A percentile compares a stretch with the other conserved stretches of the same genome.
Evolutionary conservation across 2,113 vertebrate species (phyloP).

Genomic region (Gallinago undulata): DNA sequence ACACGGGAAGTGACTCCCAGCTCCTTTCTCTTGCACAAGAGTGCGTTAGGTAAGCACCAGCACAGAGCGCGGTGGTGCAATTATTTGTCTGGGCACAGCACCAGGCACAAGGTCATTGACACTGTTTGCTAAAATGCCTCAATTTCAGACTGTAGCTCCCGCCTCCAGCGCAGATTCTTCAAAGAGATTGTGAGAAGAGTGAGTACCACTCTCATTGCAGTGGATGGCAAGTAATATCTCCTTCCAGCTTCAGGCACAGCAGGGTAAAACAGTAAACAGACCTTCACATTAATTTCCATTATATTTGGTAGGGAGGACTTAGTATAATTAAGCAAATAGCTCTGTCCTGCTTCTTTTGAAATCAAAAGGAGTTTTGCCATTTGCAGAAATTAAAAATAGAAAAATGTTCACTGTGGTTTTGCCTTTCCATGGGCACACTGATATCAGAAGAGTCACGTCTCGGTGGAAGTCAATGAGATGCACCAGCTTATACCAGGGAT

Average conservation of each 20-base stretch:
- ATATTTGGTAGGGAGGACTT: neutral
- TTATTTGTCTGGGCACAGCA: neutral
- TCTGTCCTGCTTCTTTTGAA: neutral
- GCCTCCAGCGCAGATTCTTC: neutral
- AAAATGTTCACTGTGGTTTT: neutral
- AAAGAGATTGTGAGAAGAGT: neutral
- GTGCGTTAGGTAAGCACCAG: neutral
- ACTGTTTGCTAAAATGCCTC: neutral
- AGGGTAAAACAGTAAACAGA: neutral
- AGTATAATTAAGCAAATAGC: neutral
- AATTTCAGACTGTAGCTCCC: neutral
- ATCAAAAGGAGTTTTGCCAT: neutral
- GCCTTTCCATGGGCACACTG: neutral
- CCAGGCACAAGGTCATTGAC: slow-evolving; percentile 1
- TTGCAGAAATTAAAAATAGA: neutral
- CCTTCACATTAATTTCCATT: neutral
- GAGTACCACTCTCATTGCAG: neutral
- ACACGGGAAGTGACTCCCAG: neutral
- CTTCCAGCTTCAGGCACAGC: neutral
- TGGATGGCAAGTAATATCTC: neutral
- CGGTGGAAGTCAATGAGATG: neutral
- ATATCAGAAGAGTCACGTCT: neutral
- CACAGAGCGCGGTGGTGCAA: neutral
- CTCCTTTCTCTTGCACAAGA: slow-evolving; percentile 3
- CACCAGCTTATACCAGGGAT: neutral